Evolutionary conservation across 2,113 vertebrate species (phyloP).

Genomic region (Calyptommatus sinebrachiatus): DNA sequence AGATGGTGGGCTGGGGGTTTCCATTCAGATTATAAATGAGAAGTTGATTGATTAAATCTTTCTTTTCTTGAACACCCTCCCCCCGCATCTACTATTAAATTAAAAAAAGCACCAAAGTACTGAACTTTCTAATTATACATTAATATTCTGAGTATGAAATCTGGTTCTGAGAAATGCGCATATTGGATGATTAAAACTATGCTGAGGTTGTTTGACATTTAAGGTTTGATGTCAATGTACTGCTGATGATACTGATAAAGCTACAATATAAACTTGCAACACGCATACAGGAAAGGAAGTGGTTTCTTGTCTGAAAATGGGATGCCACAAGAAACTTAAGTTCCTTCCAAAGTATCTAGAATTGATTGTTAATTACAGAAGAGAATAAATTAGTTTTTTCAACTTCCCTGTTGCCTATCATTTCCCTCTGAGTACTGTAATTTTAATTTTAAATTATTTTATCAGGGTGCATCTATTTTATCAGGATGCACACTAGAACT

Average conservation of each 20-base stretch:
- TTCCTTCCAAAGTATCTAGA: background rate
- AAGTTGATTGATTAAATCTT: background rate
- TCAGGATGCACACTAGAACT: no score
- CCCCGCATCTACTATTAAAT: background rate
- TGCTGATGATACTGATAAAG: slow-evolving; percentile 42
- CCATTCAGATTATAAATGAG: background rate
- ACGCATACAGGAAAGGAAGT: slow-evolving; percentile 51
- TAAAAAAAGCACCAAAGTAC: background rate
- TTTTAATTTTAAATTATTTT: no score
- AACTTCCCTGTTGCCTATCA: background rate
- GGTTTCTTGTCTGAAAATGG: slow-evolving; percentile 42
- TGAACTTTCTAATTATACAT: background rate
- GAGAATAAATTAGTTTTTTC: background rate
- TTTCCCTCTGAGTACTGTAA: no score
- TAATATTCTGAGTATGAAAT: no score
- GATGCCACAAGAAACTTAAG: slow-evolving; percentile 38
- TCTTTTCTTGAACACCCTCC: background rate
- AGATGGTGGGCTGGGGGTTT: background rate
- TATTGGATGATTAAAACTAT: background rate
- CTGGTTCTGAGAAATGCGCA: slow-evolving; percentile 10
- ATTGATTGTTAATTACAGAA: background rate
- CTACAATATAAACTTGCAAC: slow-evolving; percentile 25
- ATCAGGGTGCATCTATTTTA: no score
- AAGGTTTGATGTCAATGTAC: slow-evolving; percentile 10
- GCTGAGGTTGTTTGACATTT: slow-evolving; percentile 34